Conservation (phyloP, 2,113 vertebrate species). For the Connochaetes taurinus region DNA sequence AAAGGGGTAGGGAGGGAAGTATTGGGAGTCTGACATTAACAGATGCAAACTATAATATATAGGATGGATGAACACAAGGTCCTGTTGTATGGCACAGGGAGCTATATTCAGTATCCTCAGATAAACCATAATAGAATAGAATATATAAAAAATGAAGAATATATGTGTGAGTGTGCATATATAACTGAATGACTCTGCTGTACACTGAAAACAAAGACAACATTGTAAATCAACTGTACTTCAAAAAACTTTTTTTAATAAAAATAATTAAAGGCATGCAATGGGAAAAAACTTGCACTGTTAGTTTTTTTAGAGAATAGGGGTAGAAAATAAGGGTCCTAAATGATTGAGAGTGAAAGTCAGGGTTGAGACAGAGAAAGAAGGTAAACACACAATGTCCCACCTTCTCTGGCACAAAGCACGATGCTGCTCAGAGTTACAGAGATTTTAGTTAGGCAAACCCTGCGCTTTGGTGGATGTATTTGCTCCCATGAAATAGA, state of each 20-base stretch:
- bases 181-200: neutral
- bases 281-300: neutral
- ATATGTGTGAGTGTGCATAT: neutral
- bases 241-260: neutral
- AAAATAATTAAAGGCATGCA: neutral
- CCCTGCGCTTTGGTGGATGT: neutral
- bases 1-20: neutral
- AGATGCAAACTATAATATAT: neutral
- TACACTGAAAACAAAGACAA: neutral
- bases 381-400: neutral
- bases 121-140: neutral
- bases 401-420: neutral
- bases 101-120: neutral
- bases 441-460: neutral
- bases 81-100: neutral
- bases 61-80: neutral
- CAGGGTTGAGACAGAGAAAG: fast-evolving
- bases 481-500: neutral
- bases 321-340: neutral
- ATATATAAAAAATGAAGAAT: neutral
- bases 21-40: neutral
- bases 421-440: fast-evolving
- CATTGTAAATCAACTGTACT: neutral
- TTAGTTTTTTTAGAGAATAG: neutral
- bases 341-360: fast-evolving